Percentiles rank a stretch among this genome's conserved stretches.
These are phyloP conservation scores for Drosophila malerkotliana DNA, from an alignment of 1,140 invertebrate genomes.

Conservation along the genomic window DNA sequence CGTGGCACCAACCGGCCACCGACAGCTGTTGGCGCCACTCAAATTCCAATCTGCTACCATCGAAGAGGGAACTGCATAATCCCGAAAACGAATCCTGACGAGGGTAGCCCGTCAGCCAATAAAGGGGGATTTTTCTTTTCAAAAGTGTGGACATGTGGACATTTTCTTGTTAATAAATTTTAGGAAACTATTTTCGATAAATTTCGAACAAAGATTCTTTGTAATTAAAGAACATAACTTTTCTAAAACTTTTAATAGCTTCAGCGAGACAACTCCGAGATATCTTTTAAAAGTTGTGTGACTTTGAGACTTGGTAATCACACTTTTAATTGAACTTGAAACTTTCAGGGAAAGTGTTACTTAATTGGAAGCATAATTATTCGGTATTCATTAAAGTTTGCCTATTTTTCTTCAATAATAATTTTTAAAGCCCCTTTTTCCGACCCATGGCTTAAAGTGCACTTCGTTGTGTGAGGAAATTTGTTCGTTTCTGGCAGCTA, in stretches of 20 bases:
- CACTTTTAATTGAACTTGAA: conserved; percentile 12
- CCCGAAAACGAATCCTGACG: conserved; percentile 16
- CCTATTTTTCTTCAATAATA: no score
- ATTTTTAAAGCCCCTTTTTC: background rate
- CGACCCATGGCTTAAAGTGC: background rate
- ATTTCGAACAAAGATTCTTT: background rate
- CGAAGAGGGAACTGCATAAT: conserved; percentile 24
- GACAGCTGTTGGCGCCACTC: conserved; percentile 42
- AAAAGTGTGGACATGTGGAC: background rate
- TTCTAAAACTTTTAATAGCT: background rate
- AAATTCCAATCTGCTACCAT: conserved; percentile 45
- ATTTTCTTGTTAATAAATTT: conserved; percentile 19
- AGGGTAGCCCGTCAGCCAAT: conserved; percentile 29
- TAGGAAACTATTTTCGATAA: background rate
- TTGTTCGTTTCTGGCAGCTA: conserved; percentile 19
- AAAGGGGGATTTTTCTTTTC: conserved; percentile 19
- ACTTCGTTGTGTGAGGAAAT: background rate
- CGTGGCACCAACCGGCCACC: conserved; percentile 17
- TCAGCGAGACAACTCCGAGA: background rate
- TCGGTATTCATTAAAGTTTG: no score
- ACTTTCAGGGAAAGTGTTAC: no score
- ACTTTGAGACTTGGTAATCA: background rate
- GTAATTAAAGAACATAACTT: conserved; percentile 6
- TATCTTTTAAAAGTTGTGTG: background rate
- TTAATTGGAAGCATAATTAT: no score